Base-by-base conservation (phyloP, 2,888 invertebrate species). In the Sesia apiformis region DNA sequence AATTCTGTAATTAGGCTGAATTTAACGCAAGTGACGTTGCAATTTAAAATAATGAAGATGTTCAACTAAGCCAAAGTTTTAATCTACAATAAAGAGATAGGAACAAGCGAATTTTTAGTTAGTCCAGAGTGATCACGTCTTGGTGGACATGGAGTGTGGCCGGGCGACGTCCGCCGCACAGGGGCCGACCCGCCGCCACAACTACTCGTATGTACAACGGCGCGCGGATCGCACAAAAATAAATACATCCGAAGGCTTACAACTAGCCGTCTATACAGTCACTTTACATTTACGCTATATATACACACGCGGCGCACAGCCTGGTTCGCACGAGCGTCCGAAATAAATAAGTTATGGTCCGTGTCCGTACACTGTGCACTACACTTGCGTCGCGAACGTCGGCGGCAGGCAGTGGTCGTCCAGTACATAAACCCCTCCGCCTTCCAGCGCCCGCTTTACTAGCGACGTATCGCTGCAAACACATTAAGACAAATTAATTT, bases 331-430 rank as follows among this genome's bases (percentile, higher is more conserved):
- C 72, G 67, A 86, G 87, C 86, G 88, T 88, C 86, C 84, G 78
- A 70, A 80, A 84, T 84, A 84, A 84, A 83, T 84, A 82, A 81
- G 67, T 78, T 77, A 76, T 70, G 63, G 81, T 23, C 23, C 23
- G 23, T n/a, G 23, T 49, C 49, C n/a, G 23, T 86, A 76, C 76
- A 76, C 71, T 70, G 72, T 63, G 63, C 82, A 91, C 92, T 94
- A 94, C 90, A 94, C 94, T 91, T 94, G 94, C 76, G 94, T 94
- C 71, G 94, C 94, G 79, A 93, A 93, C 77, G 93, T 93, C 67
- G 93, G 93, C 83, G 93, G 93, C 76, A 91, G 86, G 88, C 93
- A 94, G 80, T 94, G 94, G 84, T 94, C 94, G 90, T 93, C 94
- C 82, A 94, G 90, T 78, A 94, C 93, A 90, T 93, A 94, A 76